Conservation (phyloP, 2,797 vertebrate species). For the Gymnothorax reevesii region DNA sequence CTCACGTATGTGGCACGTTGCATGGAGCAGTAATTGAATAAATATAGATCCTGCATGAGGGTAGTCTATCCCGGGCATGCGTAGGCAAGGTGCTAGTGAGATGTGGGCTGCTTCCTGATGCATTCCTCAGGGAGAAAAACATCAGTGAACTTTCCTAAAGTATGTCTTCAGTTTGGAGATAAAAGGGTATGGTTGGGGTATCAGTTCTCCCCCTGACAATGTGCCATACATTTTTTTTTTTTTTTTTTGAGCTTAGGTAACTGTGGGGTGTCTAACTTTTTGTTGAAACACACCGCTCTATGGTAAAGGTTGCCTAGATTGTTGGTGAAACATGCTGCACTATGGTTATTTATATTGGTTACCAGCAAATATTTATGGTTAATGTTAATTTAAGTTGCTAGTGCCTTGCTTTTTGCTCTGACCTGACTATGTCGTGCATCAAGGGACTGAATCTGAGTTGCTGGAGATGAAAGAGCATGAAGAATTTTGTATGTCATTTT, state of each 20-base stretch:
- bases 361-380: no score
- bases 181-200: not conserved
- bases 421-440: no score
- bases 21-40: constrained; percentile 4
- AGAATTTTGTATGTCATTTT: no score
- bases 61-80: constrained; percentile 7
- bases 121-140: not conserved
- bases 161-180: not conserved
- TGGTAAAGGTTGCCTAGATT: not conserved
- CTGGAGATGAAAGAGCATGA: no score
- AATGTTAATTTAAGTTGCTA: no score
- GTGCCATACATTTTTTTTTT: not conserved
- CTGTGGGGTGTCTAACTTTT: not conserved
- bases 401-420: no score
- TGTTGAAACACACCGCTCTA: not conserved
- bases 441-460: no score
- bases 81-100: not conserved
- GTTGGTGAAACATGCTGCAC: no score
- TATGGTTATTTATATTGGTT: no score
- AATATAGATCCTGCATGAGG: constrained; percentile 8
- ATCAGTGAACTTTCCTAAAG: not conserved
- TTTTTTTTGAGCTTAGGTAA: not conserved
- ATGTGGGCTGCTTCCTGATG: not conserved
- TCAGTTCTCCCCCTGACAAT: not conserved
- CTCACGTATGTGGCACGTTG: not conserved